phyloP scores from a whole-genome alignment of 1,140 invertebrate genomes.

The Leptoteleia sp. region DNA sequence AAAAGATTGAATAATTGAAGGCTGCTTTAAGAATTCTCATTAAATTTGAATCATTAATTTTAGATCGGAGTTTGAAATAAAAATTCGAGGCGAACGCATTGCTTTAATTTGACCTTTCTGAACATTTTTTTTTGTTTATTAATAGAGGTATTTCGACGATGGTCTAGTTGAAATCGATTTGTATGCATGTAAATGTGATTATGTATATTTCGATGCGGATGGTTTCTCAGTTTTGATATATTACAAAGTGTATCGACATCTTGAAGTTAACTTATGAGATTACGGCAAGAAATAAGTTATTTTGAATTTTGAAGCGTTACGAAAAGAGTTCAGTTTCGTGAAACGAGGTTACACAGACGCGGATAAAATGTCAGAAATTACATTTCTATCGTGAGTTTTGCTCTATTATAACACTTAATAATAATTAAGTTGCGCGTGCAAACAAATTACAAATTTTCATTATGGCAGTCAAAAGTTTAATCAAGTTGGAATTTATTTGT shows the following conservation, averaged over 20 bases:
- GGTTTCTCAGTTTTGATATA: background rate
- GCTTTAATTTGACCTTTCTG: constrained; percentile 30
- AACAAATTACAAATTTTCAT: too few relatives aligned
- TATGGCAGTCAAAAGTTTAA: too few relatives aligned
- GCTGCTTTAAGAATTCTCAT: constrained; percentile 7
- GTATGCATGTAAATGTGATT: constrained; percentile 18
- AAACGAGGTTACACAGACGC: too few relatives aligned
- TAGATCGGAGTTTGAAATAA: constrained; percentile 12
- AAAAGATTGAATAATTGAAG: constrained; percentile 31
- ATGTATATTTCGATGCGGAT: background rate
- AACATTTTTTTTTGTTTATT: constrained; percentile 29
- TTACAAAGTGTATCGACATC: background rate
- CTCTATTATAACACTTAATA: too few relatives aligned
- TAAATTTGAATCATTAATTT: constrained; percentile 20
- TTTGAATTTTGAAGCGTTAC: background rate
- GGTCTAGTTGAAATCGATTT: constrained; percentile 13
- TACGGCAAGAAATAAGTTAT: background rate
- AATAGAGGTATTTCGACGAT: constrained; percentile 14
- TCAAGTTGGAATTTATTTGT: too few relatives aligned
- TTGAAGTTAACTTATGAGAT: constrained; percentile 7
- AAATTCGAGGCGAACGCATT: constrained; percentile 1
- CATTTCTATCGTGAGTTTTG: too few relatives aligned
- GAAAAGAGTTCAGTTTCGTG: too few relatives aligned
- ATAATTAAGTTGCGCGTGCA: too few relatives aligned
- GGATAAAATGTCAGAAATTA: too few relatives aligned